A percentile compares a stretch with the other conserved stretches of the same genome.
phyloP scores from a whole-genome alignment of 1,140 invertebrate species.

The Telenomus remus region DNA sequence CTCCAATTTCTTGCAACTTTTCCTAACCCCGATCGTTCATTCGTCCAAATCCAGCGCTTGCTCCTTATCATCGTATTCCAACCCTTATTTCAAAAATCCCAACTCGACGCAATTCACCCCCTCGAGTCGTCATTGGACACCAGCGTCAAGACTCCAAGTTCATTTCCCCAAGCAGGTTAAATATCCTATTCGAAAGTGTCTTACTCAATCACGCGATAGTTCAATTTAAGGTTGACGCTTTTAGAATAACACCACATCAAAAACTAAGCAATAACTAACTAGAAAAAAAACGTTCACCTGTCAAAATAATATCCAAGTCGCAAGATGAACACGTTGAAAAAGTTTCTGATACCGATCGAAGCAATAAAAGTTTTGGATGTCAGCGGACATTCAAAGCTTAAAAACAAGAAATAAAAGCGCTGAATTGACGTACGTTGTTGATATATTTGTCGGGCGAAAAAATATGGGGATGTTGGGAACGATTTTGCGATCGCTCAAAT shows the following conservation, averaged over 20 bases:
- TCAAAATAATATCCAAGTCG: too few species aligned
- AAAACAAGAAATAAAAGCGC: too few species aligned
- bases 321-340: too few species aligned
- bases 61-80: conserved; percentile 48
- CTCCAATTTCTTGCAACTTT: conserved; percentile 56
- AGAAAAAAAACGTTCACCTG: too few species aligned
- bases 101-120: conserved; percentile 29
- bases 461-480: neutral
- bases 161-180: conserved; percentile 38
- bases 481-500: too few species aligned
- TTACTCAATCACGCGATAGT: conserved; percentile 25
- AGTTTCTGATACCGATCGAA: too few species aligned
- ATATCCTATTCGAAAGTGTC: conserved; percentile 31
- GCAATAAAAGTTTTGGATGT: too few species aligned
- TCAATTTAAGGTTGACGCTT: conserved; percentile 16
- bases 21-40: conserved; percentile 45
- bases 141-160: conserved; percentile 27
- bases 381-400: too few species aligned
- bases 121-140: conserved; percentile 24
- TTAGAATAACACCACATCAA: too few species aligned
- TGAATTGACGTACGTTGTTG: too few species aligned
- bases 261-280: too few species aligned
- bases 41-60: conserved; percentile 45
- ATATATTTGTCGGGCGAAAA: neutral
- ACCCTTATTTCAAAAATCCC: conserved; percentile 50